These are phyloP conservation scores for Saguinus midas DNA, from an alignment of 2,113 vertebrate genomes.

Conservation along the genomic window DNA sequence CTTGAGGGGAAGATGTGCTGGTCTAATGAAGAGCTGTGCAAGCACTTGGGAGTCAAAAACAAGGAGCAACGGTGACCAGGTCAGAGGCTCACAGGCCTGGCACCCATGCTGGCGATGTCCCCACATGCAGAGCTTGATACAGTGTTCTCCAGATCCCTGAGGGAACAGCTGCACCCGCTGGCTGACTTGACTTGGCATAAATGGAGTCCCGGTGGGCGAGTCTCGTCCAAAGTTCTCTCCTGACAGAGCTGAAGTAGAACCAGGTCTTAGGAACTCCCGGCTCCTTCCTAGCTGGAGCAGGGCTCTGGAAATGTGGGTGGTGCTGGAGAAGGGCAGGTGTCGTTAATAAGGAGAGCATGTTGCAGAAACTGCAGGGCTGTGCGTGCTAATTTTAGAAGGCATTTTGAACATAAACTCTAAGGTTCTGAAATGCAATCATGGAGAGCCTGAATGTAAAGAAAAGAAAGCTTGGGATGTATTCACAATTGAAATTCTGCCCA, in stretches of 20 bases:
- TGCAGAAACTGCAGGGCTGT: not conserved
- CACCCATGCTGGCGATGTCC: rapidly evolving
- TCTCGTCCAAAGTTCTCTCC: not conserved
- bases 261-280: too few relatives aligned
- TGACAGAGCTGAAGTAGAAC: not conserved
- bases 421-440: not conserved
- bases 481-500: not conserved
- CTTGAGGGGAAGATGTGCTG: not conserved
- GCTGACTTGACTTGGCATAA: not conserved
- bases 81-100: not conserved
- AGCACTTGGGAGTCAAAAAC: not conserved
- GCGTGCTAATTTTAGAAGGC: not conserved
- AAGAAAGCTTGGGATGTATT: not conserved
- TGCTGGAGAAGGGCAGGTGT: not conserved
- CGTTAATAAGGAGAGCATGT: too few relatives aligned
- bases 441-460: not conserved
- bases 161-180: not conserved
- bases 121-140: not conserved
- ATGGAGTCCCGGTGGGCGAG: not conserved
- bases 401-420: not conserved
- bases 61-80: rapidly evolving
- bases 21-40: not conserved
- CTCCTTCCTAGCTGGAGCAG: rapidly evolving
- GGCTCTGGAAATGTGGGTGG: rapidly evolving
- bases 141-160: not conserved